Base-by-base conservation (phyloP, 2,113 vertebrate species). In the Sorex fumeus region DNA sequence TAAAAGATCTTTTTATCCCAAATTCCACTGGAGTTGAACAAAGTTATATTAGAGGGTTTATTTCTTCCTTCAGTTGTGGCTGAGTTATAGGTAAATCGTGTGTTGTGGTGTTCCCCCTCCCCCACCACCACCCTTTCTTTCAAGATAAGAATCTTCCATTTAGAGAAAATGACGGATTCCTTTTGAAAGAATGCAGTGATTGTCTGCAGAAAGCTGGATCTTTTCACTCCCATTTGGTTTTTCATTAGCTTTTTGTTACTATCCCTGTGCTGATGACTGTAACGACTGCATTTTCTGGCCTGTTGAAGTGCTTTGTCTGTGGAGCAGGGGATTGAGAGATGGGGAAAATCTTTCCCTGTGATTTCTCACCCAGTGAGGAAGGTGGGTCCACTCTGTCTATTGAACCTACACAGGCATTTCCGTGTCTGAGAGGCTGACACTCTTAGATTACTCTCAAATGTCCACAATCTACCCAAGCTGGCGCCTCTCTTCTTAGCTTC, bases 151-250 rank as follows among this genome's bases (percentile, higher is more conserved):
- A 64, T 78, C 85, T 91, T 90, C 67, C 80, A 77, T 66, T 70
- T 94, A 86, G 64, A 93, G 83, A 77, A 91, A 88, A 88, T 82
- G 79, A 75, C 40, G 21, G 64, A 53, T 34, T 90, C 80, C 83
- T 70, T 47, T 69, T 11, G 6, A 80, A 90, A 78, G 83, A 36
- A 47, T 32, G n/a, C 28, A 18, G 1, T 53, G 88, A 36, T 7
- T 36, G 27, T 36, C 75, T 53, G 23, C 0, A 4, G 67, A 28
- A 79, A 0, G 0, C 32, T 67, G 10, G n/a, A 1, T 57, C 64
- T 30, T 79, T 40, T 76, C 16, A 60, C 47, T 53, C 5, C 10
- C 11, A 1, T 78, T 77, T 76, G 79, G 43, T 30, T 81, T 86
- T 36, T 2, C 5, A 1, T 43, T 82, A n/a, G 28, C 23, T 91